Evolutionary conservation across 1,140 invertebrate species (phyloP).

Genomic region (Tenebrio molitor): DNA sequence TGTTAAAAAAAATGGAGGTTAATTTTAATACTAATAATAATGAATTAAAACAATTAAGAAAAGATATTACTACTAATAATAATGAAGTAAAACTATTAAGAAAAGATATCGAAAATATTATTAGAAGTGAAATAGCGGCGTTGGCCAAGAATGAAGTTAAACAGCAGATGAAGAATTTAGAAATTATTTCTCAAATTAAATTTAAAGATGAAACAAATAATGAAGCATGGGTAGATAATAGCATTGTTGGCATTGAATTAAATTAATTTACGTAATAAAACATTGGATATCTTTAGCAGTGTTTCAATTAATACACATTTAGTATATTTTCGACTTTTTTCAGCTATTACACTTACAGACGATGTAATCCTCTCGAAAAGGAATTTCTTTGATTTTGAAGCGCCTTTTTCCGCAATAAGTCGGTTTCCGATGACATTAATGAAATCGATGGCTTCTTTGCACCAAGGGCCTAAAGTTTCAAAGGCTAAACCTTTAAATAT

Average conservation of each 20-base stretch:
- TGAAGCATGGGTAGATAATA: too few species aligned
- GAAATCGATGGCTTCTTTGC: too few species aligned
- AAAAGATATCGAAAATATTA: slow-evolving; percentile 8
- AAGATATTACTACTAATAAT: slow-evolving; percentile 13
- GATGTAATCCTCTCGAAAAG: too few species aligned
- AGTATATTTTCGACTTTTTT: neutral
- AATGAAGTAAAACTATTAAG: neutral
- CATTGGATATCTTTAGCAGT: slow-evolving; percentile 7
- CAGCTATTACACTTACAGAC: too few species aligned
- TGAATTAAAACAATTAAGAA: slow-evolving; percentile 4
- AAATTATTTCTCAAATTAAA: neutral
- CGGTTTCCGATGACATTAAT: too few species aligned
- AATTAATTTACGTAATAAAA: neutral
- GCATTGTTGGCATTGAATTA: neutral
- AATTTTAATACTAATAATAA: slow-evolving; percentile 1
- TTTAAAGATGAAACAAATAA: slow-evolving; percentile 16
- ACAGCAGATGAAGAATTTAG: neutral
- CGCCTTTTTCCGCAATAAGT: too few species aligned
- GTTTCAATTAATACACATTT: slow-evolving; percentile 2
- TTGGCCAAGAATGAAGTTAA: neutral
- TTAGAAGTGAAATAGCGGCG: neutral
- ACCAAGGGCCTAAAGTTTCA: too few species aligned
- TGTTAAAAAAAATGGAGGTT: slow-evolving; percentile 2
- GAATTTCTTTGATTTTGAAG: too few species aligned
- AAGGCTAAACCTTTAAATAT: too few species aligned